Evolutionary conservation across 2,113 vertebrate species (phyloP), one percentile per base, ranked within the genome.

Genomic region (Dromiciops gliroides): DNA sequence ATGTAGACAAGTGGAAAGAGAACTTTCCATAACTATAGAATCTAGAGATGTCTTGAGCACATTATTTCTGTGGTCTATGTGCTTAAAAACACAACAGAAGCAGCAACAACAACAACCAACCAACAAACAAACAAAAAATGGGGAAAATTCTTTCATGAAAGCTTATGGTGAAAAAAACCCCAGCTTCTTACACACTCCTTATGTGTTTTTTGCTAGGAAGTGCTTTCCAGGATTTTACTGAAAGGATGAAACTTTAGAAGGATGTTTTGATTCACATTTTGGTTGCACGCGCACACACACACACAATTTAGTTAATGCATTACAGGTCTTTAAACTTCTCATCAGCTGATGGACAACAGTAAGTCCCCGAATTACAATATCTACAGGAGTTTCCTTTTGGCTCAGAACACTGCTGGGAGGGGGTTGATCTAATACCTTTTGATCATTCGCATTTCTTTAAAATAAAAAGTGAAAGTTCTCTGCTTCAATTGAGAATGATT

Each of bases 401-500:
- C 93, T 97, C 44, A 94, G 96, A 94, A n/a, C 37, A 91, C 75
- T 53, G 48, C 88, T 89, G 0, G 90, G 51, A 96, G 0, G 0
- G 48, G 16, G 28, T 91, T 97, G 53, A 92, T 93, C 83, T 95
- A 90, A 92, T 44, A 25, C 90, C 19, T 92, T 92, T 95, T 51
- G 25, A 53, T 96, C 94, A 88, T 44, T 93, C 90, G 75, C 1
- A 2, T 97, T 50, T 91, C 95, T 96, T 97, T 89, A 89, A 93
- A 95, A 89, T 51, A 96, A 94, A 97, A 95, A 90, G 22, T 91
- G 53, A 88, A 95, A 94, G 92, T 50, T 22, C 93, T 37, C 0
- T 49, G 90, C 93, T 96, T 95, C 89, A 93, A 0, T 95, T 95
- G 89, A 94, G 89, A 95, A 93, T 95, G 97, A 92, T 92, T 94